A percentile compares a stretch with the other conserved stretches of the same genome.
Evolutionary conservation across 2,888 invertebrate species (phyloP).

Genomic region (Spatulosminthurus flaviceps): DNA sequence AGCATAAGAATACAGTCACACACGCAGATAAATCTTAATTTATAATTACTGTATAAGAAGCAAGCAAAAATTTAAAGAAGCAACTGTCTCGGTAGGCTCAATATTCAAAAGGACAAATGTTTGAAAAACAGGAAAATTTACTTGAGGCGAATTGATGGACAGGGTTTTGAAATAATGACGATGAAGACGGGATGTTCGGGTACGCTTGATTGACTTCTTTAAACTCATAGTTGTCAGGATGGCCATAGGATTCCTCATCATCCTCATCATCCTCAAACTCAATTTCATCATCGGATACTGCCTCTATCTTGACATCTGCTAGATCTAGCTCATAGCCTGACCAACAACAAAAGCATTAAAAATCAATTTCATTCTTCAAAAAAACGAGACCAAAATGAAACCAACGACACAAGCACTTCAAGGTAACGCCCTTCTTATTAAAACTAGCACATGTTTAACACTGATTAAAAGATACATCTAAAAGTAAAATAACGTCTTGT

Average conservation of each 20-base stretch:
- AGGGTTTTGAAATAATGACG: conserved; percentile 49
- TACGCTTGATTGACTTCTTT: conserved; percentile 45
- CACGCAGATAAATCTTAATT: not conserved
- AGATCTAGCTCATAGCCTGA: conserved; percentile 59
- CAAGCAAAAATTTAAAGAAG: not conserved
- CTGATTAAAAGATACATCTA: not conserved
- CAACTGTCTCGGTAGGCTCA: not conserved
- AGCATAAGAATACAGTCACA: not conserved
- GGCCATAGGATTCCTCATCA: conserved; percentile 52
- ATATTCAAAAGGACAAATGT: conserved; percentile 6
- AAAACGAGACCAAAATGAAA: conserved; percentile 36
- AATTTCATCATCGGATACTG: conserved; percentile 56
- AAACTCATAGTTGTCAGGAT: conserved; percentile 46
- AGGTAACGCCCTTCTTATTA: conserved; percentile 44
- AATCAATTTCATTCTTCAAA: conserved; percentile 49
- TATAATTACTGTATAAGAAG: not conserved
- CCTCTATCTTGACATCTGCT: conserved; percentile 58
- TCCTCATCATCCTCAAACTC: conserved; percentile 55
- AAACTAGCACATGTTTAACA: conserved; percentile 46
- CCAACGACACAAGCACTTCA: conserved; percentile 40
- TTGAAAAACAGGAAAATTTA: conserved; percentile 47
- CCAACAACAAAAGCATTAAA: conserved; percentile 61
- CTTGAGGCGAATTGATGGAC: conserved; percentile 56
- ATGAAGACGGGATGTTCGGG: conserved; percentile 50
- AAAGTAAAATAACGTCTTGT: conserved; percentile 5